These are phyloP conservation scores for Pipra filicauda DNA, from an alignment of 2,113 vertebrate species.

Conservation along the genomic window DNA sequence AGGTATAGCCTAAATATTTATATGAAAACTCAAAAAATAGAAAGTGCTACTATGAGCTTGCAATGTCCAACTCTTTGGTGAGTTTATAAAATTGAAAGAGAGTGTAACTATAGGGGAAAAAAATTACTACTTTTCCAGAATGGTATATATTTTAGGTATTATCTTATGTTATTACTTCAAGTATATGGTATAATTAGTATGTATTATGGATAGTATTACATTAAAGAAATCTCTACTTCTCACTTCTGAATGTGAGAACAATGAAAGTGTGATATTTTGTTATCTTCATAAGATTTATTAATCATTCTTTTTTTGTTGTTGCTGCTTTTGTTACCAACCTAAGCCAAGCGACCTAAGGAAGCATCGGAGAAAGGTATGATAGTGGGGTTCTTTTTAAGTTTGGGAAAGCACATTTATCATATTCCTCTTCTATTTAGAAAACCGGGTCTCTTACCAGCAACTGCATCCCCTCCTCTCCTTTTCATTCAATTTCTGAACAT, in stretches of 20 bases:
- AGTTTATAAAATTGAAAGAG: not conserved
- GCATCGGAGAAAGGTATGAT: conserved; percentile 94
- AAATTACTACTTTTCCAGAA: not conserved
- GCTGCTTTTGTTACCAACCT: conserved; percentile 31
- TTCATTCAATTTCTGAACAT: not conserved
- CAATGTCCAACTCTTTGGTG: not conserved
- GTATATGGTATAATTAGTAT: not conserved
- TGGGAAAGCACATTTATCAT: not conserved
- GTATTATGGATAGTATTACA: not conserved
- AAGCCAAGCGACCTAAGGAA: conserved; percentile 98
- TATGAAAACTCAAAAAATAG: not conserved
- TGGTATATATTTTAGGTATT: not conserved
- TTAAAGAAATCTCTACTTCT: not conserved
- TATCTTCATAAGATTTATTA: conserved; percentile 17
- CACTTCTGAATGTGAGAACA: not conserved
- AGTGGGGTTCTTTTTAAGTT: not conserved
- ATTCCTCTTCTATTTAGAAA: not conserved
- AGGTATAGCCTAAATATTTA: not conserved
- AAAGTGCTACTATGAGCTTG: not conserved
- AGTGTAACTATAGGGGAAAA: not conserved
- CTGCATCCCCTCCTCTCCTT: not conserved
- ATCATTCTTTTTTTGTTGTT: conserved; percentile 33
- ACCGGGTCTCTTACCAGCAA: not conserved
- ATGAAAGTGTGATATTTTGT: not conserved
- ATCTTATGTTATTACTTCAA: not conserved